Evolutionary conservation across 2,113 vertebrate species (phyloP).

Genomic region (Addax nasomaculatus): DNA sequence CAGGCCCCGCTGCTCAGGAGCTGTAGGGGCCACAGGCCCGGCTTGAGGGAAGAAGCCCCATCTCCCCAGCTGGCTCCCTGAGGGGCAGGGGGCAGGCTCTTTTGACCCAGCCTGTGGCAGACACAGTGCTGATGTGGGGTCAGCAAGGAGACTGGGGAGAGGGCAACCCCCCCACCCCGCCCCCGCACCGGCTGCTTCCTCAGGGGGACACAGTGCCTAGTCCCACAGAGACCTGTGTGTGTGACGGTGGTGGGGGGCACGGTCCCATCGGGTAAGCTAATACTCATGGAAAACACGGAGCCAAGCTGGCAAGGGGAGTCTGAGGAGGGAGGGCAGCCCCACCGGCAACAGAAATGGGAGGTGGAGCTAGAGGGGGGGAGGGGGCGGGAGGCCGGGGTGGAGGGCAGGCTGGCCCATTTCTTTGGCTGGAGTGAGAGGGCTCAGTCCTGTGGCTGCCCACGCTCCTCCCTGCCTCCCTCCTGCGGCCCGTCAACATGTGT

Average conservation of each 20-base stretch:
- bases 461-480: conserved; percentile 72
- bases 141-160: conserved; percentile 54
- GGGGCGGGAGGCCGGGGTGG: conserved; percentile 35
- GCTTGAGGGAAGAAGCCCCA: neutral
- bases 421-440: conserved; percentile 85
- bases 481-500: conserved; percentile 67
- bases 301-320: conserved; percentile 61
- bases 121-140: conserved; percentile 46
- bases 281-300: conserved; percentile 65
- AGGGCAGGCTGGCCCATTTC: conserved; percentile 76
- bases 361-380: conserved; percentile 27
- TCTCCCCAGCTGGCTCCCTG: conserved; percentile 60
- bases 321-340: conserved; percentile 58
- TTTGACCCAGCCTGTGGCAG: conserved; percentile 57
- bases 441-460: conserved; percentile 75
- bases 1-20: conserved; percentile 49
- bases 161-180: neutral
- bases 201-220: conserved; percentile 33
- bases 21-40: conserved; percentile 13
- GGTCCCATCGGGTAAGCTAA: conserved; percentile 66
- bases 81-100: conserved; percentile 42
- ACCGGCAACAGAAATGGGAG: conserved; percentile 49
- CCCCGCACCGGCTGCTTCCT: conserved; percentile 13
- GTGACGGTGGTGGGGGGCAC: conserved; percentile 54
- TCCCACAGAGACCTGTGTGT: conserved; percentile 58